Evolutionary conservation across 37 sponge, comb jelly and placozoan genomes (phyloP).

Genomic region (Halichondria panicea): DNA sequence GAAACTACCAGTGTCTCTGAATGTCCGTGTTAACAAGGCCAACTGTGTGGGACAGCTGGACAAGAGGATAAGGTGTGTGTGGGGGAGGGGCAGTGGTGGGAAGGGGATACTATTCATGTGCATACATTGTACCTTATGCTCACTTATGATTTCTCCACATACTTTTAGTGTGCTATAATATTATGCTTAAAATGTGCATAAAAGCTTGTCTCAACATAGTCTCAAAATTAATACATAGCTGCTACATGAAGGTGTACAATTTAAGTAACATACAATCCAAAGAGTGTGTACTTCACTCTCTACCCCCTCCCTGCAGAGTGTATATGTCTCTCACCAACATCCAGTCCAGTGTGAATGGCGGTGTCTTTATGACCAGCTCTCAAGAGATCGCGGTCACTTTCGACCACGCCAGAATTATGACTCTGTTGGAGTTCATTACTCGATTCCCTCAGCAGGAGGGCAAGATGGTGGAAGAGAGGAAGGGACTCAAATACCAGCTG

Average conservation of each 20-base stretch:
- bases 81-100: no score
- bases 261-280: no score
- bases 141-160: no score
- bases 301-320: slow-evolving; percentile 5
- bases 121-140: no score
- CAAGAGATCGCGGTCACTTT: slow-evolving; percentile 34
- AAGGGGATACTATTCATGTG: no score
- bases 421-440: slow-evolving; percentile 21
- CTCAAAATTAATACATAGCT: no score
- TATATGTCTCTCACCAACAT: slow-evolving; percentile 11
- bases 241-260: no score
- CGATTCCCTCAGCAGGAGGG: slow-evolving; percentile 25
- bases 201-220: no score
- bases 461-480: slow-evolving; percentile 8
- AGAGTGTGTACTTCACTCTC: background rate
- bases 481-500: slow-evolving; percentile 7
- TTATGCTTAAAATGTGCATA: no score
- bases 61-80: slow-evolving; percentile 21
- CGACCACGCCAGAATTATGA: slow-evolving; percentile 52
- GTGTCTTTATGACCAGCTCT: background rate
- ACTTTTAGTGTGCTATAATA: no score
- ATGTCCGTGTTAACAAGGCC: slow-evolving; percentile 5
- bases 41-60: slow-evolving; percentile 23
- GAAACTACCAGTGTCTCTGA: slow-evolving; percentile 19
- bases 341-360: slow-evolving; percentile 9